Evolutionary conservation across 2,888 invertebrate species (phyloP).

Genomic region (Leptinotarsa rubiginosa): DNA sequence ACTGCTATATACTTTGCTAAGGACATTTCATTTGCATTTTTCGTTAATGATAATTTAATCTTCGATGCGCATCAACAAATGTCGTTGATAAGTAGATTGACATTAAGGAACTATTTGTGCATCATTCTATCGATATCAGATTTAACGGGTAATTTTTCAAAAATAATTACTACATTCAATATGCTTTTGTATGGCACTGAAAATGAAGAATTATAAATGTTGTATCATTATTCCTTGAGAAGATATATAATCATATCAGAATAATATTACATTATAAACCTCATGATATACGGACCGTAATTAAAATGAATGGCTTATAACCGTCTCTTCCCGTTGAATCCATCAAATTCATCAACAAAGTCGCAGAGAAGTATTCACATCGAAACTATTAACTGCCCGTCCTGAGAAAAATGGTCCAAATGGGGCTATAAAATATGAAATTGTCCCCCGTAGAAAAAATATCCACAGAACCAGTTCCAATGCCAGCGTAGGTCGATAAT

Average conservation of each 20-base stretch:
- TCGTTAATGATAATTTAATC: too few relatives aligned
- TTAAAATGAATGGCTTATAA: conserved; percentile 15
- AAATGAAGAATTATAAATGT: neutral
- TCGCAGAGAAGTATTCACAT: conserved; percentile 2
- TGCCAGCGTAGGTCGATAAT: conserved; percentile 10
- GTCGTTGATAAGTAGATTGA: too few relatives aligned
- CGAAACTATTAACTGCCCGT: conserved; percentile 8
- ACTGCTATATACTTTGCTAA: too few relatives aligned
- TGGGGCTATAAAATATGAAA: conserved; percentile 18
- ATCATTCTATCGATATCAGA: too few relatives aligned
- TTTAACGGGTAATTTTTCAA: too few relatives aligned
- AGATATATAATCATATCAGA: neutral
- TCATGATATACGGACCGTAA: conserved; percentile 5
- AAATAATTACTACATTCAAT: too few relatives aligned
- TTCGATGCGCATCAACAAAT: too few relatives aligned
- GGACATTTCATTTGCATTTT: too few relatives aligned
- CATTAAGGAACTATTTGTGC: too few relatives aligned
- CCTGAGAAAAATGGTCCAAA: conserved; percentile 11
- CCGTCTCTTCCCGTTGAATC: conserved; percentile 6
- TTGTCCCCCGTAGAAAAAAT: conserved; percentile 10
- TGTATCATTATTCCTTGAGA: neutral
- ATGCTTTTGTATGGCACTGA: too few relatives aligned
- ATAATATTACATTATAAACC: neutral
- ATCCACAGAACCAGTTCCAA: conserved; percentile 20
- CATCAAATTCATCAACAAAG: conserved; percentile 21